phyloP scores from a whole-genome alignment of 1,140 invertebrate genomes.

The Anthonomus grandis region DNA sequence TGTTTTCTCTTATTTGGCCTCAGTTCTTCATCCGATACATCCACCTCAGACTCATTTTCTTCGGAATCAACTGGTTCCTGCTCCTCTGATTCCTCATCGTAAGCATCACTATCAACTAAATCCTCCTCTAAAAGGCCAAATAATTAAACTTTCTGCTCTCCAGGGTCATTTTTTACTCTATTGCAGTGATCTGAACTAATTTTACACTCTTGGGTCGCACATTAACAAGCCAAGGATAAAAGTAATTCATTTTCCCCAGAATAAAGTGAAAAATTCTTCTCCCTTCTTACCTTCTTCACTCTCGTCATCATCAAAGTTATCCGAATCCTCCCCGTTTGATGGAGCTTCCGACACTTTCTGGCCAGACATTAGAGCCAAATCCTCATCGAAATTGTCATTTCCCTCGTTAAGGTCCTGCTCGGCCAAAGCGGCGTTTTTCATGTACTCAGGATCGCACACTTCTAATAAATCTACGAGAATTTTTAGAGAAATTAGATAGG shows the following conservation, averaged over 20 bases:
- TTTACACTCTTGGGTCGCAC: background rate
- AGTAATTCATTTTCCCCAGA: background rate
- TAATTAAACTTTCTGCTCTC: too few species aligned
- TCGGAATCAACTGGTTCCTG: too few species aligned
- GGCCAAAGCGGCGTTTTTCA: slow-evolving; percentile 58
- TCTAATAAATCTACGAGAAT: slow-evolving; percentile 66
- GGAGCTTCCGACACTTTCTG: slow-evolving; percentile 23
- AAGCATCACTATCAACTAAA: too few species aligned
- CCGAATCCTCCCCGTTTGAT: slow-evolving; percentile 26
- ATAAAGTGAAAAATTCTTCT: background rate
- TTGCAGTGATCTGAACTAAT: background rate
- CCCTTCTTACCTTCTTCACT: background rate
- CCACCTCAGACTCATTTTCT: slow-evolving; percentile 1
- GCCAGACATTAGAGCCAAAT: slow-evolving; percentile 52
- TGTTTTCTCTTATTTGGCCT: background rate
- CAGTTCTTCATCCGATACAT: background rate
- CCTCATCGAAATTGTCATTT: slow-evolving; percentile 65
- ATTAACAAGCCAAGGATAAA: background rate
- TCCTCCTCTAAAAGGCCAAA: too few species aligned
- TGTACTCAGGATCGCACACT: slow-evolving; percentile 71
- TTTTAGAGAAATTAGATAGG: slow-evolving; percentile 5
- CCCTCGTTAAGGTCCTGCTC: slow-evolving; percentile 61
- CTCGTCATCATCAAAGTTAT: slow-evolving; percentile 2
- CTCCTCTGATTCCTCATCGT: too few species aligned
- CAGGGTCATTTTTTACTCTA: background rate